phyloP scores from a whole-genome alignment of 2,888 invertebrate genomes.

The Spodoptera picta region DNA sequence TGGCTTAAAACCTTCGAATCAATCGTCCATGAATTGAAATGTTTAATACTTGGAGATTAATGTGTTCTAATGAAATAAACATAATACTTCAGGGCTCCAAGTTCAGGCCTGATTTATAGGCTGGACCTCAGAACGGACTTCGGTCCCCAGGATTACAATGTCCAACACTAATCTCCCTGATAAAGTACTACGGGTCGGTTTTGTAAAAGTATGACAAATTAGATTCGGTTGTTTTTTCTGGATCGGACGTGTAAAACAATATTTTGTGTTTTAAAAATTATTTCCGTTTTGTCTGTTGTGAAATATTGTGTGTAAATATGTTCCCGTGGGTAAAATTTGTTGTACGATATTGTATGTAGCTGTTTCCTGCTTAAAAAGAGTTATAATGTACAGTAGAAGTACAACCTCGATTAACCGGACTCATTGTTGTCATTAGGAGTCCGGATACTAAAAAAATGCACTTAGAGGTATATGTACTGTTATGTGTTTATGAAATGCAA shows the following conservation, averaged over 20 bases:
- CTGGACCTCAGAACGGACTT: conserved; percentile 44
- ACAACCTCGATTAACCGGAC: too few relatives aligned
- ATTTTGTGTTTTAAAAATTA: background rate
- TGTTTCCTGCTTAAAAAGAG: too few relatives aligned
- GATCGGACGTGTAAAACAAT: conserved; percentile 10
- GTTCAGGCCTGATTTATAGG: conserved; percentile 74
- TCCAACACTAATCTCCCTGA: conserved; percentile 48
- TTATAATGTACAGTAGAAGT: too few relatives aligned
- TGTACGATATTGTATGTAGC: too few relatives aligned
- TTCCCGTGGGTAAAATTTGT: too few relatives aligned
- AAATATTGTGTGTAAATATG: too few relatives aligned
- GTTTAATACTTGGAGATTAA: conserved; percentile 59
- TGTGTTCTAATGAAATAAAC: conserved; percentile 72
- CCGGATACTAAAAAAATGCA: too few relatives aligned
- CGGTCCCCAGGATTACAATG: conserved; percentile 40
- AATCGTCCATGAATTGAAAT: conserved; percentile 43
- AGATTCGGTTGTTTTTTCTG: conserved; percentile 15
- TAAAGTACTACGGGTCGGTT: conserved; percentile 40
- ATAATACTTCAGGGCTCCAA: conserved; percentile 58
- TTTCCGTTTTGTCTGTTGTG: background rate
- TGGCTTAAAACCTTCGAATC: conserved; percentile 10
- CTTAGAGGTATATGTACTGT: too few relatives aligned
- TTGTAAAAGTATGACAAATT: conserved; percentile 42
- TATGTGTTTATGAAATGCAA: too few relatives aligned
- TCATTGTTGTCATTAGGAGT: too few relatives aligned